Percentiles rank a stretch among this genome's conserved stretches.
Conservation (phyloP, 2,888 invertebrate genomes). For the Cerceris rybyensis region DNA sequence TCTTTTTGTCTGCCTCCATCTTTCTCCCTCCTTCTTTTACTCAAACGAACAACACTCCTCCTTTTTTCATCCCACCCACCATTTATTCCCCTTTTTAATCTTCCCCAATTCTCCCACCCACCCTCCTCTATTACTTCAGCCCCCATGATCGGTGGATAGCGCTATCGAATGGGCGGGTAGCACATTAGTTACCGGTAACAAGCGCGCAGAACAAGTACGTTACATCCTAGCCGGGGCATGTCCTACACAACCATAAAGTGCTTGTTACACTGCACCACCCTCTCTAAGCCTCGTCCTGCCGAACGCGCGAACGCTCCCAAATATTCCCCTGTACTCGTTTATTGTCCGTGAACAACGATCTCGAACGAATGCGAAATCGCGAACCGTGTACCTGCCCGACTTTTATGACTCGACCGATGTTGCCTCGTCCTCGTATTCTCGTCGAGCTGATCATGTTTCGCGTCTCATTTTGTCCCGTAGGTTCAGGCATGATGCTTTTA, state of each 20-base stretch:
- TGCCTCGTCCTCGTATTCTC: too few relatives aligned
- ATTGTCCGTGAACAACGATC: conserved; percentile 29
- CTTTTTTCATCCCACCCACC: too few relatives aligned
- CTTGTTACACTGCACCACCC: conserved; percentile 60
- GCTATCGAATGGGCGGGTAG: conserved; percentile 60
- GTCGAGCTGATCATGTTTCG: too few relatives aligned
- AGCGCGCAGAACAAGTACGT: conserved; percentile 73
- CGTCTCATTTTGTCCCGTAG: too few relatives aligned
- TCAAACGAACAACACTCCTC: too few relatives aligned
- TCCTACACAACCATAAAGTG: conserved; percentile 77
- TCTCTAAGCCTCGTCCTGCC: conserved; percentile 35
- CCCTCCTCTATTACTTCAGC: conserved; percentile 29
- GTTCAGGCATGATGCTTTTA: too few relatives aligned
- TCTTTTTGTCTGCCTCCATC: too few relatives aligned
- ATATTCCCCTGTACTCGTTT: conserved; percentile 34
- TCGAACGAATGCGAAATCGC: conserved; percentile 9
- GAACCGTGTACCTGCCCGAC: not conserved
- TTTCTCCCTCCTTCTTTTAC: too few relatives aligned
- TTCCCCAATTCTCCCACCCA: conserved; percentile 12
- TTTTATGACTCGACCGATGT: conserved; percentile 8
- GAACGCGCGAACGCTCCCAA: conserved; percentile 22
- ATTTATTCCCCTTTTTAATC: conserved; percentile 19
- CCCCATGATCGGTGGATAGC: conserved; percentile 62
- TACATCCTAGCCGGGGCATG: conserved; percentile 69
- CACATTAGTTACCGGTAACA: conserved; percentile 76